phyloP scores from a whole-genome alignment of 2,888 invertebrate genomes.

The Ctenicera cuprea region DNA sequence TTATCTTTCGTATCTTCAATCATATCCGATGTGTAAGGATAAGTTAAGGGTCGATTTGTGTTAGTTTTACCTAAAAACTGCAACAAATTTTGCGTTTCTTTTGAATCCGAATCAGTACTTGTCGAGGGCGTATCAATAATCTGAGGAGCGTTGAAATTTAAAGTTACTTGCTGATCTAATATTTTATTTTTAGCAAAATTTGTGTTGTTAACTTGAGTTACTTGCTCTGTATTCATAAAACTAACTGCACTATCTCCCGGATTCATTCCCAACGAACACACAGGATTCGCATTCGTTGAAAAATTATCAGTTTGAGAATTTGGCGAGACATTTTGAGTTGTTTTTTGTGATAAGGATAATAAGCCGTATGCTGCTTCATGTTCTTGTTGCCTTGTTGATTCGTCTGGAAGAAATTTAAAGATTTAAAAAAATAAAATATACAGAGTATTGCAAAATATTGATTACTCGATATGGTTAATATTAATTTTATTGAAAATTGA shows the following conservation, averaged over 20 bases:
- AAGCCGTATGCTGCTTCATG: conserved; percentile 91
- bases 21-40: conserved; percentile 75
- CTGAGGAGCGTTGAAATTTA: conserved; percentile 57
- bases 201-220: conserved; percentile 69
- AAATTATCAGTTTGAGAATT: conserved; percentile 40
- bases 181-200: conserved; percentile 71
- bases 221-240: conserved; percentile 69
- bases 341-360: conserved; percentile 81
- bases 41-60: conserved; percentile 80
- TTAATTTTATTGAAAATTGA: too few species aligned
- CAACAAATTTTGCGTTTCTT: conserved; percentile 60
- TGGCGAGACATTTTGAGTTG: conserved; percentile 62
- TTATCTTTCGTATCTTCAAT: conserved; percentile 28
- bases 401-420: conserved; percentile 76
- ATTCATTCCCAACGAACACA: conserved; percentile 33
- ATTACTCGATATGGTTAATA: too few species aligned
- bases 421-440: neutral
- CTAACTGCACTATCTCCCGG: conserved; percentile 56
- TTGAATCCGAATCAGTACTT: conserved; percentile 49
- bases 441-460: too few species aligned
- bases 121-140: conserved; percentile 48
- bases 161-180: conserved; percentile 62
- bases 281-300: conserved; percentile 25
- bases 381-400: conserved; percentile 83
- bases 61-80: conserved; percentile 70